Evolutionary conservation across 2,888 invertebrate species (phyloP), one percentile per base, ranked within the genome.

Genomic region (Morinoia aosen): DNA sequence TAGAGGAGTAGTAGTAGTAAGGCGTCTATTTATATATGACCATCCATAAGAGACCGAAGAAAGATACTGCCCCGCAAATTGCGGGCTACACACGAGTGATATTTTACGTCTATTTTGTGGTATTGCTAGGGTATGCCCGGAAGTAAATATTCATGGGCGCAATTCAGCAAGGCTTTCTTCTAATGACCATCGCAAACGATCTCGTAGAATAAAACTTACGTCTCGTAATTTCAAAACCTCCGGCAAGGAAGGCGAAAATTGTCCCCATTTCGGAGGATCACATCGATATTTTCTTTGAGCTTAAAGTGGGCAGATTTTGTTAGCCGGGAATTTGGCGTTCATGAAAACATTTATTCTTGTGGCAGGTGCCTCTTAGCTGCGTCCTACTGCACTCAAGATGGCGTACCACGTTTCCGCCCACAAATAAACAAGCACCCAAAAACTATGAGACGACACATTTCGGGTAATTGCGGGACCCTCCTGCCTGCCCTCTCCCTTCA

Each of bases 121-220:
- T 76, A 76, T 76, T 33, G 76, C 76, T 25, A 76, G 19, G 76
- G 16, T 76, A 76, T 76, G 76, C 76, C 33, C 25, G 76, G 76
- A 76, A 76, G 76, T 76, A 76, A 76, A 76, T 76, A 76, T 76
- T 76, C 76, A 76, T 76, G 76, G 76, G 76, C 33, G 90, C 90
- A 90, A 90, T 90, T 90, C 90, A 90, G 40, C 39, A 48, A 12
- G 90, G 90, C 90, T 48, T 90, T 90, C 90, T 90, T 90, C 90
- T 90, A 90, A 90, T 90, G 90, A 90, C 90, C 19, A 39, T 48
- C 19, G 48, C 40, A 90, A 90, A 90, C 40, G 90, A 90, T 90
- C 90, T 90, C 90, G 90, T 90, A 90, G 90, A 90, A 90, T 90
- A 48, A 90, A 90, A 90, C 90, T 90, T 90, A 48, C 90, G 39